Evolutionary conservation across 2,113 vertebrate genomes (phyloP), one percentile per base, ranked within the genome.

Genomic region (Uropsilus gracilis): DNA sequence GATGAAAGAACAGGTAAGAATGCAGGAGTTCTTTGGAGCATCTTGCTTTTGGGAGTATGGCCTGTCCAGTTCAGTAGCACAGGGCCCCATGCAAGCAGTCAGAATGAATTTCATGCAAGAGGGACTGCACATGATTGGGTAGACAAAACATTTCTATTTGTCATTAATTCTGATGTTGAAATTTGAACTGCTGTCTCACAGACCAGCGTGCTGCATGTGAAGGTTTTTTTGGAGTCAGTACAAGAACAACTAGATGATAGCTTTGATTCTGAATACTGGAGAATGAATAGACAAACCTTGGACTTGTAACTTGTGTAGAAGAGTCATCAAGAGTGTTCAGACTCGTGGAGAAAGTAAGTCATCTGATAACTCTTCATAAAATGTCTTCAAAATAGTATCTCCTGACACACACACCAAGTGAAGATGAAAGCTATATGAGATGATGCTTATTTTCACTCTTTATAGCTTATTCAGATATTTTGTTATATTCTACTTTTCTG

Each of bases 81-180:
- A 42, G 20, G 66, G 63, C 13, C 30, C 57, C 22, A 34, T 0
- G 6, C 6, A 2, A 8, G 22, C 34, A 32, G 10, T 4, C n/a
- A 55, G 34, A 4, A 3, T 24, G 42, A n/a, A 16, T 72, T 76
- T 90, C 24, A 12, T 24, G 13, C 2, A 18, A 50, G n/a, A 61
- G 46, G 30, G 16, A 22, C 22, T 46, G 53, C n/a, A 30, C 18
- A 57, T 18, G 32, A 53, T 22, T 66, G 68, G 44, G 63, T 83
- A 39, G 66, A 24, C 12, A 55, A 81, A 37, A 73, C n/a, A 69
- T 93, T 83, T 90, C 68, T 73, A 48, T 66, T 50, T 50, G 42
- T 78, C 92, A 55, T 78, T 55, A 72, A 37, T 77, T 11, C 24
- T 59, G 84, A 86, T 46, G 90, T 85, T 34, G 92, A 86, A 78